Conservation (phyloP, 92 coral and sea anemone species). For the Zoanthus gigantus region DNA sequence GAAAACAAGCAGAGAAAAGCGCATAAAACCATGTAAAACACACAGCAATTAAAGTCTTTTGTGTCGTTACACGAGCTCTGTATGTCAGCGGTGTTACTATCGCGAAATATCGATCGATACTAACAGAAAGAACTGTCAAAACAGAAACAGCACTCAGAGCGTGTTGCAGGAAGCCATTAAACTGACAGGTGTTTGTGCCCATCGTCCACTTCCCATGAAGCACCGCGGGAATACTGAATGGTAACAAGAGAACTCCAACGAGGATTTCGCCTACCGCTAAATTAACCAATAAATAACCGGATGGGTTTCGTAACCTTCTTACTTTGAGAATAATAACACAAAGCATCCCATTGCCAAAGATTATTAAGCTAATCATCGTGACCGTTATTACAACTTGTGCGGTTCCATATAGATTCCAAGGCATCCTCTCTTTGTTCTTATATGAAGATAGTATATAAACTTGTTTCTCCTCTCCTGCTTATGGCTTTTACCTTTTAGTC, state of each 20-base stretch:
- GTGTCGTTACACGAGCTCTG: slow-evolving; percentile 78
- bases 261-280: slow-evolving; percentile 79
- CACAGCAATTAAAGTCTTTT: slow-evolving; percentile 57
- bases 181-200: slow-evolving; percentile 57
- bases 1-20: slow-evolving; percentile 68
- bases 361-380: slow-evolving; percentile 61
- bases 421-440: not conserved
- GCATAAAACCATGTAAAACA: slow-evolving; percentile 72
- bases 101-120: slow-evolving; percentile 84
- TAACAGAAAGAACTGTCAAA: slow-evolving; percentile 79
- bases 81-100: slow-evolving; percentile 77
- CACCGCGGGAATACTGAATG: slow-evolving; percentile 72
- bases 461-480: not conserved
- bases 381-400: slow-evolving; percentile 51
- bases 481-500: not conserved
- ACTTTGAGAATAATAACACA: slow-evolving; percentile 76
- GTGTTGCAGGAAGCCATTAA: slow-evolving; percentile 79
- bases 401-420: slow-evolving; percentile 34
- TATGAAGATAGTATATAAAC: not conserved
- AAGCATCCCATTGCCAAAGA: slow-evolving; percentile 72
- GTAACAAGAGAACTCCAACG: slow-evolving; percentile 72
- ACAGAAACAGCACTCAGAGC: slow-evolving; percentile 79
- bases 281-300: slow-evolving; percentile 81
- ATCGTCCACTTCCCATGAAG: slow-evolving; percentile 40
- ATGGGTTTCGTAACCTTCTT: slow-evolving; percentile 77